Evolutionary conservation across 1,140 invertebrate species (phyloP).

Genomic region (Bilobella aurantiaca): DNA sequence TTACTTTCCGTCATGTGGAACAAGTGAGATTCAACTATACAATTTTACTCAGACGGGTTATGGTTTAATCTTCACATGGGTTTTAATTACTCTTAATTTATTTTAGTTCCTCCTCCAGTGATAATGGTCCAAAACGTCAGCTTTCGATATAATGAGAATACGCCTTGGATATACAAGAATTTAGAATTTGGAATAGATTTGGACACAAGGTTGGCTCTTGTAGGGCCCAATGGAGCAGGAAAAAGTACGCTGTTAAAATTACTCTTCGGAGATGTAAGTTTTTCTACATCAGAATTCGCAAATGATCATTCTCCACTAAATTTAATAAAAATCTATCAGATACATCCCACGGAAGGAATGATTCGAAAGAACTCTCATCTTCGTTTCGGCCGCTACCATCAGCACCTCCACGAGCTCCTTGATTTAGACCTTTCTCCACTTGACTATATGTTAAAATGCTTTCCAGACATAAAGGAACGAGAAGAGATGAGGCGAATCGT

Average conservation of each 20-base stretch:
- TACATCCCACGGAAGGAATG: conserved; percentile 89
- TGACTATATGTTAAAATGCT: conserved; percentile 96
- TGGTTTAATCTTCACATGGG: no score
- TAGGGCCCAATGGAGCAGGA: conserved; percentile 97
- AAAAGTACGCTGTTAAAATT: conserved; percentile 96
- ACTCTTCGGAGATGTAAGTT: conserved; percentile 68
- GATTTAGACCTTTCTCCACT: conserved; percentile 89
- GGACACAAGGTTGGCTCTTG: conserved; percentile 92
- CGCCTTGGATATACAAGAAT: conserved; percentile 91
- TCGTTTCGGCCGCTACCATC: conserved; percentile 94
- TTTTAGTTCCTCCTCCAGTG: conserved; percentile 12
- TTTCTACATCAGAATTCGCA: not conserved
- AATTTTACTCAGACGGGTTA: not conserved
- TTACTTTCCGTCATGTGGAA: conserved; percentile 93
- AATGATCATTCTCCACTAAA: not conserved
- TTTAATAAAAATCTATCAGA: conserved; percentile 44
- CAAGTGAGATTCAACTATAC: conserved; percentile 42
- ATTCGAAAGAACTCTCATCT: conserved; percentile 96
- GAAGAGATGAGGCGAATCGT: conserved; percentile 99
- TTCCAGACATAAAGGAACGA: conserved; percentile 92
- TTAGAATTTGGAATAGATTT: conserved; percentile 98
- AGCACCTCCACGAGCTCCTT: conserved; percentile 92
- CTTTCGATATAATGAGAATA: conserved; percentile 79
- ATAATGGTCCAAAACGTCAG: conserved; percentile 67
- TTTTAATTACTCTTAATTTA: conserved; percentile 4